These are phyloP conservation scores for Oncopeltus fasciatus DNA, from an alignment of 1,140 invertebrate species.

Conservation along the genomic window DNA sequence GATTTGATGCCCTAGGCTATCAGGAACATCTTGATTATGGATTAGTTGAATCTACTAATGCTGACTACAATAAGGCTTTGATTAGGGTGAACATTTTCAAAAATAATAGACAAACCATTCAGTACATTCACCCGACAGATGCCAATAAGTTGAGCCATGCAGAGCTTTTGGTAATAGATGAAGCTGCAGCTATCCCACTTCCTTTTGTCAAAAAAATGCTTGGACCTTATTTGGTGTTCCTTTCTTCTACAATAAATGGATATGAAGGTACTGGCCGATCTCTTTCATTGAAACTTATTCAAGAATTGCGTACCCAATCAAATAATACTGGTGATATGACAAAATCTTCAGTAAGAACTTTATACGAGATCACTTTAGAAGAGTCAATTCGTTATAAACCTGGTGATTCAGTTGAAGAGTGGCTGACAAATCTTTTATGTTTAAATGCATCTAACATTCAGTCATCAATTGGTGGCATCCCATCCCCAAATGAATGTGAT, in stretches of 20 bases:
- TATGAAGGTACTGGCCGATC: conserved; percentile 98
- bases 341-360: conserved; percentile 20
- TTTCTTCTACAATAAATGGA: conserved; percentile 95
- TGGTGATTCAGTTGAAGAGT: conserved; percentile 78
- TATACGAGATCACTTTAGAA: conserved; percentile 51
- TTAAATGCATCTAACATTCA: conserved; percentile 62
- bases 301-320: conserved; percentile 62
- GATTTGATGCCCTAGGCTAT: conserved; percentile 85
- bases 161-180: conserved; percentile 92
- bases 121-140: conserved; percentile 90
- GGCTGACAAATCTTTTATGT: conserved; percentile 86
- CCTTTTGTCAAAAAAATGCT: conserved; percentile 81
- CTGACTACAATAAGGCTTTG: conserved; percentile 92
- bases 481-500: conserved; percentile 75
- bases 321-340: conserved; percentile 30
- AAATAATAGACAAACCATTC: conserved; percentile 92
- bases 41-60: conserved; percentile 88
- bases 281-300: conserved; percentile 85
- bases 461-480: conserved; percentile 57
- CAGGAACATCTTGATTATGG: conserved; percentile 95
- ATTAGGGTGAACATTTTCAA: conserved; percentile 81
- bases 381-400: conserved; percentile 90
- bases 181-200: conserved; percentile 96
- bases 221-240: conserved; percentile 86
- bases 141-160: conserved; percentile 77